Evolutionary conservation across 2,888 invertebrate species (phyloP).

Genomic region (Drosophila trichaetosa): DNA sequence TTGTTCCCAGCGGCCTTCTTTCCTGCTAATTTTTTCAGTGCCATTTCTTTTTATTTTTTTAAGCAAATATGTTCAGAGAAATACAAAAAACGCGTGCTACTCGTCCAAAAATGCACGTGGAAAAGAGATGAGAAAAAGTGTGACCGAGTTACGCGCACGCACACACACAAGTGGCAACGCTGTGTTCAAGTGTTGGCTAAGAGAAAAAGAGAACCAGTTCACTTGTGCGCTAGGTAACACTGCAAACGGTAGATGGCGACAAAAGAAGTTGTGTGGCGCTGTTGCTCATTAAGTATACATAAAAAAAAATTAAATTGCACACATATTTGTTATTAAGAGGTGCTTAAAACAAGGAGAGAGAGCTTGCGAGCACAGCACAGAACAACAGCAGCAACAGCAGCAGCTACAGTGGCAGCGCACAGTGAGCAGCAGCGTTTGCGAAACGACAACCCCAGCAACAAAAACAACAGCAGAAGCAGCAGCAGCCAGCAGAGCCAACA

Average conservation of each 20-base stretch:
- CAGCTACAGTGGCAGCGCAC: constrained; percentile 38
- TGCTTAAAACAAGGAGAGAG: constrained; percentile 55
- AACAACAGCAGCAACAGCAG: constrained; percentile 28
- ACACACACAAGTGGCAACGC: constrained; percentile 30
- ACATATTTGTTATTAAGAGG: constrained; percentile 65
- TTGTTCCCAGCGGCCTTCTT: constrained; percentile 34
- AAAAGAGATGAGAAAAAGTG: constrained; percentile 40
- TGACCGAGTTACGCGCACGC: constrained; percentile 8
- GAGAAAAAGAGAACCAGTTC: constrained; percentile 39
- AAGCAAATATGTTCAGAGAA: constrained; percentile 5
- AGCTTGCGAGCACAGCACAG: constrained; percentile 26
- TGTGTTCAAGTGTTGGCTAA: neutral
- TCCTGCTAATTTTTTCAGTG: constrained; percentile 54
- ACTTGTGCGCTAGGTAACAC: constrained; percentile 37
- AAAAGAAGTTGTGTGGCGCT: constrained; percentile 58
- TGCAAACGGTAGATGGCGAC: constrained; percentile 61
- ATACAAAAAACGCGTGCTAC: constrained; percentile 46
- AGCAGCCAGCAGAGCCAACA: constrained; percentile 16
- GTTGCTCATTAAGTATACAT: constrained; percentile 75
- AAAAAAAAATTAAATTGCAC: constrained; percentile 74
- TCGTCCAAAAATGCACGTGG: constrained; percentile 58
- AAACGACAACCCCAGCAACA: constrained; percentile 28
- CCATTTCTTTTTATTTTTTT: constrained; percentile 53
- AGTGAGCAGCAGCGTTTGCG: constrained; percentile 40
- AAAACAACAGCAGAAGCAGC: neutral